Base-by-base conservation (phyloP, 2,113 vertebrate species). In the Poicephalus gulielmi region DNA sequence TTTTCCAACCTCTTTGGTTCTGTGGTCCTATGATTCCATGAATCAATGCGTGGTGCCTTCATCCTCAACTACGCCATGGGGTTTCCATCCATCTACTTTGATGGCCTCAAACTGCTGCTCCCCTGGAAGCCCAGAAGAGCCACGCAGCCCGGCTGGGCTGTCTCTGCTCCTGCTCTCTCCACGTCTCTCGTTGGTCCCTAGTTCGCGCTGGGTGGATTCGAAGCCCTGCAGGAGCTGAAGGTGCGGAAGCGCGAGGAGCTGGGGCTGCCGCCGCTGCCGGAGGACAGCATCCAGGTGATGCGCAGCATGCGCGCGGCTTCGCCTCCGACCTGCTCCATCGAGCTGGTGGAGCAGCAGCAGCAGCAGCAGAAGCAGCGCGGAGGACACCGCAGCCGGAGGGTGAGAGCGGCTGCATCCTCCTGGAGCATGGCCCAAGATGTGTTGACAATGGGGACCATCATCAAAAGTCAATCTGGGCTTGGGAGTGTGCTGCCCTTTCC, bases 151-250 rank as follows among this genome's bases (percentile, higher is more conserved):
- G 0, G 46, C 27, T 7, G 18, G 13, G 47, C 10, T 1, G 13
- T 22, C 19, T 0, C 62, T 1, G 18, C 37, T 59, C 31, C 31
- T 0, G 1, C 20, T 17, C 3, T 35, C 67, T 53, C 86, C 86
- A 24, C 53, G 18, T 50, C 46, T 82, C 59, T 50, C 6, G 5
- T 64, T 15, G 88, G 13, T 35, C 50, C n/a, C 14, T 94, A 99
- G 99, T 99, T 99, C 96, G 99, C 99, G 8, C 91, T 99, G 70
- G 99, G 99, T 9, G 99, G 99, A 11, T 99, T 99, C n/a, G 98
- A 99, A 83, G 98, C 98, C 68, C 98, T 99, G 13, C 99, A 99
- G 98, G 95, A 95, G 64, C 97, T 99, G 98, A 99, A 99, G 97
- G 97, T 99, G 75, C 92, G 96, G 83, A 98, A 97, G 87, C 93